Evolutionary conservation across 2,888 invertebrate genomes (phyloP).

Genomic region (Orgyia antiqua): DNA sequence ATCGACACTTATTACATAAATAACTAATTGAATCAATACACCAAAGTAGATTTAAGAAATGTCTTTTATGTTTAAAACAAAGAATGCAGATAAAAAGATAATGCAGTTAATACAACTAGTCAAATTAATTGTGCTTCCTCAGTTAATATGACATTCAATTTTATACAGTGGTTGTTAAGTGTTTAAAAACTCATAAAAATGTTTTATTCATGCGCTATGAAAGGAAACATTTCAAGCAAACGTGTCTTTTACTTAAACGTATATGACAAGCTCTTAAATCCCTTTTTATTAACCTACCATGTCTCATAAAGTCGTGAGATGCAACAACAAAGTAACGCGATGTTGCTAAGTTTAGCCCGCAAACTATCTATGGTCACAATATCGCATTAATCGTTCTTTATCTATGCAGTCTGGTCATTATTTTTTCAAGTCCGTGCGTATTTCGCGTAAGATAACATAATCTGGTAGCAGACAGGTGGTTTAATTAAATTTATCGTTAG

Average conservation of each 20-base stretch:
- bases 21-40: too few relatives aligned
- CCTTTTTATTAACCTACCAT: conserved; percentile 1
- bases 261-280: not conserved
- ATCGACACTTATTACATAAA: too few relatives aligned
- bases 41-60: too few relatives aligned
- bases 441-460: conserved; percentile 49
- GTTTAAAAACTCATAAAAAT: not conserved
- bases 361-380: conserved; percentile 16
- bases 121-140: too few relatives aligned
- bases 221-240: not conserved
- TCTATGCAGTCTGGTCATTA: conserved; percentile 30
- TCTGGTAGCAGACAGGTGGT: conserved; percentile 44
- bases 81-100: too few relatives aligned
- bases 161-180: not conserved
- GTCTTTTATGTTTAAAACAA: too few relatives aligned
- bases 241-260: not conserved
- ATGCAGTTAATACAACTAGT: too few relatives aligned
- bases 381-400: conserved; percentile 28
- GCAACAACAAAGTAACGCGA: conserved; percentile 2
- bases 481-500: conserved; percentile 61
- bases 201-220: not conserved
- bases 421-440: conserved; percentile 27
- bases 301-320: conserved; percentile 1
- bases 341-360: not conserved
- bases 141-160: too few relatives aligned